These are phyloP conservation scores for Lepus townsendii DNA, from an alignment of 2,797 vertebrate genomes.

Conservation along the genomic window DNA sequence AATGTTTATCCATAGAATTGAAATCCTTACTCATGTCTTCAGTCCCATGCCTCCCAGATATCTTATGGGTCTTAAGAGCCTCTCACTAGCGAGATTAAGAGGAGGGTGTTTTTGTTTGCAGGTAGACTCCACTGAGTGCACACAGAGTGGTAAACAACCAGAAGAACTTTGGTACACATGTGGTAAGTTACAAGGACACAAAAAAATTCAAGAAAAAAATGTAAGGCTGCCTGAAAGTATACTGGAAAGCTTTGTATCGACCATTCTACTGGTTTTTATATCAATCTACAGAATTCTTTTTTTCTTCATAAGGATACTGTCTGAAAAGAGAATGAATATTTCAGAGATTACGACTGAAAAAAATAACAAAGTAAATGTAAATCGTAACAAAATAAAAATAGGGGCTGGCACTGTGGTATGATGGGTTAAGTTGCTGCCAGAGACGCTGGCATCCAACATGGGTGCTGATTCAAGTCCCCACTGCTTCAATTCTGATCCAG, in stretches of 20 bases:
- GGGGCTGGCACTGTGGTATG: no score
- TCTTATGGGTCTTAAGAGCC: neutral
- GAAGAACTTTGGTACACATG: neutral
- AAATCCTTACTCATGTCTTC: neutral
- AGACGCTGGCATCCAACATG: no score
- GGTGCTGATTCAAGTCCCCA: no score
- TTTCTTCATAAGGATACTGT: neutral
- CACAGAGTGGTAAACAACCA: neutral
- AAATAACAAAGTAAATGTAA: neutral
- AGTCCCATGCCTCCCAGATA: neutral
- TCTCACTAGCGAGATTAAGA: neutral
- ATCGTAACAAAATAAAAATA: neutral
- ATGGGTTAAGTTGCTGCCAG: no score
- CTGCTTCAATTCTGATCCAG: no score
- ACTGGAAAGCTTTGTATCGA: neutral
- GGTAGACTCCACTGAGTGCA: neutral
- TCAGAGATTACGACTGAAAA: neutral
- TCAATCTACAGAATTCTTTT: neutral
- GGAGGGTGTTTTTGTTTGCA: neutral
- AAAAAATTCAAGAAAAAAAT: slow-evolving; percentile 9
- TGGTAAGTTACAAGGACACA: neutral
- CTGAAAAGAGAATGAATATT: neutral
- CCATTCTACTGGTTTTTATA: neutral
- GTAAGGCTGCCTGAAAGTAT: slow-evolving; percentile 1
- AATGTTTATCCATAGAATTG: neutral